phyloP scores from a whole-genome alignment of 2,113 vertebrate species.

The Aspidoscelis tigris region DNA sequence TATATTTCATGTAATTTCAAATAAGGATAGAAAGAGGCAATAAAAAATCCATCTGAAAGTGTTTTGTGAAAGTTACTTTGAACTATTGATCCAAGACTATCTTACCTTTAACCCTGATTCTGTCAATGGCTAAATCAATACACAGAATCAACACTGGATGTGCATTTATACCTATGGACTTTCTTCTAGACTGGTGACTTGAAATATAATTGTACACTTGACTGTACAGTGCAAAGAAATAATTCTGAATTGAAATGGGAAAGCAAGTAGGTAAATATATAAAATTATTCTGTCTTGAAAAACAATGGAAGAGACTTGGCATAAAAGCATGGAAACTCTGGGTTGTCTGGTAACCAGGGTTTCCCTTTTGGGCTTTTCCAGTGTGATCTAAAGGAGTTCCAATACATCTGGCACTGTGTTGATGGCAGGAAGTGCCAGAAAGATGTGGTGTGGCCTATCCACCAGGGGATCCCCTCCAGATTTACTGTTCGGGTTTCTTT shows the following conservation, averaged over 20 bases:
- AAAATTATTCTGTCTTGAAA: too few relatives aligned
- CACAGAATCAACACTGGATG: not conserved
- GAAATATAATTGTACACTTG: slow-evolving; percentile 16
- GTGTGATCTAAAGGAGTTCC: too few relatives aligned
- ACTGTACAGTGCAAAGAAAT: not conserved
- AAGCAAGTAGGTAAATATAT: too few relatives aligned
- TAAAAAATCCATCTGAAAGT: not conserved
- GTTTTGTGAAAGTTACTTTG: slow-evolving; percentile 21
- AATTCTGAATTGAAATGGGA: not conserved
- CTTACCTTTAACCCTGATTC: slow-evolving; percentile 5
- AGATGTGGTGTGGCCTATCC: too few relatives aligned
- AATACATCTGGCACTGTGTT: too few relatives aligned
- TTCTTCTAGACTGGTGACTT: not conserved
- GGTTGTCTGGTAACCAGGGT: too few relatives aligned
- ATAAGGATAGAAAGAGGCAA: not conserved
- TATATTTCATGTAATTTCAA: slow-evolving; percentile 28
- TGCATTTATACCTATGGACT: slow-evolving; percentile 14
- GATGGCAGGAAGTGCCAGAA: too few relatives aligned
- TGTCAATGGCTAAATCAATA: not conserved
- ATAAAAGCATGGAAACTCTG: too few relatives aligned
- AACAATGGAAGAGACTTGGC: too few relatives aligned
- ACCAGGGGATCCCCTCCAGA: too few relatives aligned
- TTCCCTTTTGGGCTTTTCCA: too few relatives aligned
- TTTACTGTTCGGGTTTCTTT: too few relatives aligned
- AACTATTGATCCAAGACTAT: slow-evolving; percentile 36